Base-by-base conservation (phyloP, 1,140 invertebrate species). In the Acromyrmex heyeri region DNA sequence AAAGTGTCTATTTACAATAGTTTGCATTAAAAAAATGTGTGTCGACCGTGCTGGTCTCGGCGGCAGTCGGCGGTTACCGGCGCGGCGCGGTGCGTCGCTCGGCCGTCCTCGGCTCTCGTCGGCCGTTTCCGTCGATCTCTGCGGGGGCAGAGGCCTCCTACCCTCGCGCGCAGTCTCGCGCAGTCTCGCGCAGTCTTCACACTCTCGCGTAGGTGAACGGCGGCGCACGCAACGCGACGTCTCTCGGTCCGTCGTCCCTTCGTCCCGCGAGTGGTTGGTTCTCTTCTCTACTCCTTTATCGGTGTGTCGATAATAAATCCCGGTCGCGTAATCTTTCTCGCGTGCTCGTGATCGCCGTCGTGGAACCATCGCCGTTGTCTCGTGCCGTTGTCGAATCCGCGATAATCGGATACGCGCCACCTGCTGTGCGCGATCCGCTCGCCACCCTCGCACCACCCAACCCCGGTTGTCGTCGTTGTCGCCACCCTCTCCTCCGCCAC, bases 101-200 rank as follows among this genome's bases (percentile, higher is more conserved):
- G 93, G 78, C 12, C 16, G 18, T 2, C 24, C 8, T 91, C 93
- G 92, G 62, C 12, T 18, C n/a, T 10, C 7, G 64, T 93, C 93
- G 93, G 90, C 62, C 81, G 72, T 92, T 87, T 91, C 91, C 92
- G 93, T 85, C 90, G 92, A 93, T 92, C 93, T 93, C 92, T 93
- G 93, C 93, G 93, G 93, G 93, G 93, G 93, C 92, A 93, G 88
- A 91, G 92, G 90, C 90, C 92, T 93, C 92, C 90, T 91, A 90
- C 85, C 75, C 88, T 92, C 75, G 69, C 78, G 85, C 86, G 62
- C 73, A 75, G 85, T 75, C 78, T 79, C 78, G 85, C 86, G 62
- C 72, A 75, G 85, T 75, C 78, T 79, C 72, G 55, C 81, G 77
- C 89, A 87, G 89, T 88, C 69, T 90, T 90, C 90, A 90, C 87